Conservation (phyloP, 2,113 vertebrate species). For the Periophthalmodon schlosseri region DNA sequence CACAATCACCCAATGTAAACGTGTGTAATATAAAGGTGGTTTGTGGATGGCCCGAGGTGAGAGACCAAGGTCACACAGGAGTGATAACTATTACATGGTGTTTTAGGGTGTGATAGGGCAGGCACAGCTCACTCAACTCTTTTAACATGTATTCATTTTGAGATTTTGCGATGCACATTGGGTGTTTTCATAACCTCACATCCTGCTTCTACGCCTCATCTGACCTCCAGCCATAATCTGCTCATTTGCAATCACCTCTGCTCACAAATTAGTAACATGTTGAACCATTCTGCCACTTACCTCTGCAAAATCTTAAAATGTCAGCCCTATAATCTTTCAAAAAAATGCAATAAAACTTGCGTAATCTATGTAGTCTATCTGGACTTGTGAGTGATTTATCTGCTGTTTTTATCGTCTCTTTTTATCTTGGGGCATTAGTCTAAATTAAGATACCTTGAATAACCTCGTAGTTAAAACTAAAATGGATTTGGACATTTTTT, state of each 20-base stretch:
- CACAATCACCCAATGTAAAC: conserved; percentile 48
- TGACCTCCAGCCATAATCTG: neutral
- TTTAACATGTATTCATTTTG: conserved; percentile 35
- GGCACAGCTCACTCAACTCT: conserved; percentile 20
- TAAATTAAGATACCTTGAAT: neutral
- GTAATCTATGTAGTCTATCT: too few species aligned
- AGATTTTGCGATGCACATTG: neutral
- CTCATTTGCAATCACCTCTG: neutral
- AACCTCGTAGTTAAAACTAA: neutral
- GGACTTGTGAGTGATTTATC: neutral
- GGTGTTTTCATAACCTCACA: neutral
- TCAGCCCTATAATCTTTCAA: neutral
- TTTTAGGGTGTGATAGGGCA: conserved; percentile 26
- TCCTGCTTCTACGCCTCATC: neutral
- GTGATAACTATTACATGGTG: conserved; percentile 4
- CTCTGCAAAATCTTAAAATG: neutral
- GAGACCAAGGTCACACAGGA: conserved; percentile 19
- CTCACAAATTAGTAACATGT: neutral
- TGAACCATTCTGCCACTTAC: neutral
- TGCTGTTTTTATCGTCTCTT: neutral
- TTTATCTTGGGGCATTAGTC: neutral
- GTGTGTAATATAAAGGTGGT: conserved; percentile 25
- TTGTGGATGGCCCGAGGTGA: conserved; percentile 12
- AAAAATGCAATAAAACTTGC: too few species aligned
- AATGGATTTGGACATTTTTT: neutral